These are phyloP conservation scores for Cyclopterus lumpus DNA, from an alignment of 2,797 vertebrate genomes.

Conservation along the genomic window DNA sequence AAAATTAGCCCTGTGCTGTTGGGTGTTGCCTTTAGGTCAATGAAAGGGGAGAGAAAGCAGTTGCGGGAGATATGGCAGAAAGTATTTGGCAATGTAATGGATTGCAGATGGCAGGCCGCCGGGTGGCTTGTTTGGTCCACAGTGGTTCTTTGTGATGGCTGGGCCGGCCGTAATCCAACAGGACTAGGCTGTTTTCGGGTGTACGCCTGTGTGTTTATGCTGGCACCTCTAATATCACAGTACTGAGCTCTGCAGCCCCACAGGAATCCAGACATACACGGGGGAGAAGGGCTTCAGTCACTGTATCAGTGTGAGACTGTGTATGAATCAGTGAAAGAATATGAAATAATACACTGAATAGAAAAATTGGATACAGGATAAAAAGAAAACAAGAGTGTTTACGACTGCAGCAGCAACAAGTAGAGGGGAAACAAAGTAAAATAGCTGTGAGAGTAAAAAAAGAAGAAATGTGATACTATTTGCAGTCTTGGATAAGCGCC, in stretches of 20 bases:
- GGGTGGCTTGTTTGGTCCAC: constrained; percentile 68
- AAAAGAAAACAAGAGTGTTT: neutral
- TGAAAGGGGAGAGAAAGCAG: constrained; percentile 63
- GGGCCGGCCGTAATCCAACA: constrained; percentile 63
- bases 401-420: constrained; percentile 6
- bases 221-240: constrained; percentile 69
- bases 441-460: neutral
- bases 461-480: constrained; percentile 1
- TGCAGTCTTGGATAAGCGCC: neutral
- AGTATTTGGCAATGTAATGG: constrained; percentile 75
- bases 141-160: constrained; percentile 76
- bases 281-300: constrained; percentile 39
- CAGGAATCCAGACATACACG: constrained; percentile 63
- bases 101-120: constrained; percentile 76
- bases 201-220: constrained; percentile 52
- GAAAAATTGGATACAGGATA: neutral
- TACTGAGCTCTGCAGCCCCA: constrained; percentile 60
- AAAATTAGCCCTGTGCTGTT: constrained; percentile 66
- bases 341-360: neutral
- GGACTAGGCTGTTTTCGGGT: constrained; percentile 61
- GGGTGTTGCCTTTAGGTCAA: constrained; percentile 67
- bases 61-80: constrained; percentile 63
- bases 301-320: constrained; percentile 21
- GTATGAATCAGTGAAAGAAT: constrained; percentile 3
- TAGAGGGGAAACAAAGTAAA: neutral